Evolutionary conservation across 2,113 vertebrate species (phyloP), one percentile per base, ranked within the genome.

Genomic region (Nanorana parkeri): DNA sequence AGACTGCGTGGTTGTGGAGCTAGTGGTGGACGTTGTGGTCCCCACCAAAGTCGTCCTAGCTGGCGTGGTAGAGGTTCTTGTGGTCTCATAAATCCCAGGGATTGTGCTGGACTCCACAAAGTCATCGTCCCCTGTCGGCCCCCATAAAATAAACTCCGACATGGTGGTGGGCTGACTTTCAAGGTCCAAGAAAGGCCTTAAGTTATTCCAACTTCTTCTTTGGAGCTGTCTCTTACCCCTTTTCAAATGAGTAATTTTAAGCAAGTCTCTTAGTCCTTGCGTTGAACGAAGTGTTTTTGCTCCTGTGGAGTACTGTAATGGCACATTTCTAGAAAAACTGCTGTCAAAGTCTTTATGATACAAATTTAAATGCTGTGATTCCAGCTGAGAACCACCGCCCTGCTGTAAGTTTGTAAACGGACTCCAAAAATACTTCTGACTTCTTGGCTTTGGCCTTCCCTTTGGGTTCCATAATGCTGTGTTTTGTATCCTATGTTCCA

Each of bases 111-210:
- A 83, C 61, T 91, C 91, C 1, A 85, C 81, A 52, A 83, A 86
- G 36, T 93, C 93, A 88, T 93, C 91, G 5, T 93, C 91, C 0
- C 90, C 92, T 0, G 92, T 93, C 56, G 93, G 92, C 3, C 93
- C 93, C 93, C 93, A 94, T 55, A 91, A 88, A 5, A 94, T 94
- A 87, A 94, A 92, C 81, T 93, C 93, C 0, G 90, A 86, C 84
- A 91, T 84, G 0, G 77, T 81, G 0, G 93, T 94, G 78, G 91
- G 84, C 10, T 88, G 67, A 69, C 86, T 51, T 0, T 86, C 89
- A 20, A 79, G 47, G 0, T 85, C 84, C 47, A 88, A 83, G 1
- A 90, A 90, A 65, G 58, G 23, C 56, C 13, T 17, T 51, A 87
- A 28, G 63, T 55, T 83, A 76, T 83, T 65, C 80, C 71, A 83